A percentile compares a stretch with the other conserved stretches of the same genome.
Evolutionary conservation across 23 tunicate genomes (phyloP).

Genomic region (Corella eumyota): DNA sequence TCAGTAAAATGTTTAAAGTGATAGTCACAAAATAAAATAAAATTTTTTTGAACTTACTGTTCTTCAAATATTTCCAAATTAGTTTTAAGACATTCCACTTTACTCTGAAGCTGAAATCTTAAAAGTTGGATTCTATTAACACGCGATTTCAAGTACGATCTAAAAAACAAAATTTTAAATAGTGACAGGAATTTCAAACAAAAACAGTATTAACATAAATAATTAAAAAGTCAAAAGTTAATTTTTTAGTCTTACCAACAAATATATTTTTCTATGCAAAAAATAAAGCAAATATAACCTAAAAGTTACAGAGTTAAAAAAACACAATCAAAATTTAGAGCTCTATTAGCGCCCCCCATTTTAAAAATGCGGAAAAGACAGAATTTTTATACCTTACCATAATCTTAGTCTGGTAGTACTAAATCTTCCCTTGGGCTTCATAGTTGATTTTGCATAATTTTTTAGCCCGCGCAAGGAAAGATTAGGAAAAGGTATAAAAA

Average conservation of each 20-base stretch:
- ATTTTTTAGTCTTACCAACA: too few relatives aligned
- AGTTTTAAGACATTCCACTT: conserved; percentile 48
- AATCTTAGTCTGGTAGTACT: too few relatives aligned
- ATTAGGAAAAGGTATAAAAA: too few relatives aligned
- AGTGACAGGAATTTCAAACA: background rate
- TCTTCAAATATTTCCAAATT: conserved; percentile 81
- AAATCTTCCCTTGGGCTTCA: too few relatives aligned
- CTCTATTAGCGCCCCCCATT: too few relatives aligned
- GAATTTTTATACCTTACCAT: too few relatives aligned
- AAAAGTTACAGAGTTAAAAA: conserved; percentile 4
- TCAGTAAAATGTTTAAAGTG: too few relatives aligned
- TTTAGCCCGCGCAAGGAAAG: too few relatives aligned
- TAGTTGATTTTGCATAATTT: too few relatives aligned
- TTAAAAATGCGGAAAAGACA: too few relatives aligned
- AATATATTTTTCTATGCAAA: too few relatives aligned
- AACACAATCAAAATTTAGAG: background rate
- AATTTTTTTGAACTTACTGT: conserved; percentile 42
- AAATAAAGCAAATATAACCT: too few relatives aligned
- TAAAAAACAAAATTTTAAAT: conserved; percentile 7
- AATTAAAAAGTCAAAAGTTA: background rate
- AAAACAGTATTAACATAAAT: background rate
- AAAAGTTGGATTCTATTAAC: conserved; percentile 34
- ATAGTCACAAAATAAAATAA: conserved; percentile 4
- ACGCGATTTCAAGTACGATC: conserved; percentile 46
- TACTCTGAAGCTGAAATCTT: conserved; percentile 34